Conservation (phyloP, 2,888 invertebrate species). For the Cybosia mesomella region DNA sequence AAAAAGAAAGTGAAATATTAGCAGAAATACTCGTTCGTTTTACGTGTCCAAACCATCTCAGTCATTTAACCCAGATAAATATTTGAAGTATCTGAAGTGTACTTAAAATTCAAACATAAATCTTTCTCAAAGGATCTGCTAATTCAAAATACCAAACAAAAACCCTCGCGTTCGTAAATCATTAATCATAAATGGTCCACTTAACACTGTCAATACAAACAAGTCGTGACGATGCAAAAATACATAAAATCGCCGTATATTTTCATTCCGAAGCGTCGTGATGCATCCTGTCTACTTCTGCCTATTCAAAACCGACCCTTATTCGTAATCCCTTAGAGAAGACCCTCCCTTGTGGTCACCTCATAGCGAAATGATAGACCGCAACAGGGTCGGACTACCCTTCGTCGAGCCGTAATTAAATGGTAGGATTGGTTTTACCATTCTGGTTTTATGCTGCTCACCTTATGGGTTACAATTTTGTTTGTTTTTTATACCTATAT, state of each 20-base stretch:
- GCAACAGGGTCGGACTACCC: conserved; percentile 37
- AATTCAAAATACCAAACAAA: neutral
- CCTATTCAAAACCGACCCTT: conserved; percentile 20
- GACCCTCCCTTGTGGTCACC: neutral
- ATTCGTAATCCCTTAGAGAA: neutral
- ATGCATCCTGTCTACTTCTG: neutral
- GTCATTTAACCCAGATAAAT: too few relatives aligned
- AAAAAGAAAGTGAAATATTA: too few relatives aligned
- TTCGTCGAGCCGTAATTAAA: conserved; percentile 40
- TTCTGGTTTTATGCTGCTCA: conserved; percentile 29
- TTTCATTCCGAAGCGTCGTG: conserved; percentile 6
- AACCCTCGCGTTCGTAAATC: conserved; percentile 1
- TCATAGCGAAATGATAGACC: conserved; percentile 22
- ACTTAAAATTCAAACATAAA: neutral
- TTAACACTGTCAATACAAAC: conserved; percentile 1
- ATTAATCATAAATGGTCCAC: conserved; percentile 12
- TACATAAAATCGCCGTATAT: neutral
- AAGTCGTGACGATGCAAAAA: conserved; percentile 7
- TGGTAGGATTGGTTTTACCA: conserved; percentile 31
- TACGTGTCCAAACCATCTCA: too few relatives aligned
- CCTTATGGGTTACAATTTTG: conserved; percentile 5
- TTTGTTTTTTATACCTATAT: too few relatives aligned
- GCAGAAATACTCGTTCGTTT: too few relatives aligned
- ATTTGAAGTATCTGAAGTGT: neutral
- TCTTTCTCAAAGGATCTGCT: neutral